Percentiles rank a stretch among this genome's conserved stretches.
These are phyloP conservation scores for Cryptomyrus ogoouensis DNA, from an alignment of 2,113 vertebrate species.

Conservation along the genomic window DNA sequence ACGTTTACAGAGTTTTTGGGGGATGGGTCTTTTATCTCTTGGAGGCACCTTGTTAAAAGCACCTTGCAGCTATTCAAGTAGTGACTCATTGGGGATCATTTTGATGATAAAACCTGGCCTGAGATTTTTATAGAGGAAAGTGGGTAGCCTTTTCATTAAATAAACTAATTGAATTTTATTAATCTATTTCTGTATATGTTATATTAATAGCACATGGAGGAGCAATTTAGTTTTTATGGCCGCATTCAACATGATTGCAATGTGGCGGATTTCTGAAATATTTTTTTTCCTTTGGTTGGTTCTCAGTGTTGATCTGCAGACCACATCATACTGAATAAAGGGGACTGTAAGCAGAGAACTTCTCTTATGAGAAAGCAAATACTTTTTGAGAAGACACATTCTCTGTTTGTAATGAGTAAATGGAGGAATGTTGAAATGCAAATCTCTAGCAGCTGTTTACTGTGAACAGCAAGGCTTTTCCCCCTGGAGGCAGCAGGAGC, in stretches of 20 bases:
- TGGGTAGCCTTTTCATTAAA: constrained; percentile 1
- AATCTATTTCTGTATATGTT: constrained; percentile 4
- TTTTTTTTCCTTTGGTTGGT: neutral
- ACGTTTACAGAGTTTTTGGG: neutral
- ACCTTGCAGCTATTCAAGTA: neutral
- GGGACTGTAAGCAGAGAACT: neutral
- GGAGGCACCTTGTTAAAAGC: neutral
- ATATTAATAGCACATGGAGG: neutral
- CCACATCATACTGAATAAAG: neutral
- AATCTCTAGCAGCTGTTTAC: neutral
- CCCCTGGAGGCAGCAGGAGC: neutral
- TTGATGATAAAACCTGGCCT: neutral
- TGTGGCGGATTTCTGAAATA: neutral
- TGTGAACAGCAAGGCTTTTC: neutral
- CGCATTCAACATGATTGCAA: neutral
- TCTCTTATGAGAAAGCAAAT: neutral
- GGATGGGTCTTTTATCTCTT: neutral
- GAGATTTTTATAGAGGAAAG: neutral
- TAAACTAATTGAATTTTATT: constrained; percentile 4
- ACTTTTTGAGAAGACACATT: neutral
- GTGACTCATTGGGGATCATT: neutral
- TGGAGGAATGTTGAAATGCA: constrained; percentile 3
- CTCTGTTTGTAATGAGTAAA: neutral
- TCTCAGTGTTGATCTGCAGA: neutral
- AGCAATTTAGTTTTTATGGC: neutral